Evolutionary conservation across 2,797 vertebrate species (phyloP), one percentile per base, ranked within the genome.

Genomic region (Macropus fuliginosus): DNA sequence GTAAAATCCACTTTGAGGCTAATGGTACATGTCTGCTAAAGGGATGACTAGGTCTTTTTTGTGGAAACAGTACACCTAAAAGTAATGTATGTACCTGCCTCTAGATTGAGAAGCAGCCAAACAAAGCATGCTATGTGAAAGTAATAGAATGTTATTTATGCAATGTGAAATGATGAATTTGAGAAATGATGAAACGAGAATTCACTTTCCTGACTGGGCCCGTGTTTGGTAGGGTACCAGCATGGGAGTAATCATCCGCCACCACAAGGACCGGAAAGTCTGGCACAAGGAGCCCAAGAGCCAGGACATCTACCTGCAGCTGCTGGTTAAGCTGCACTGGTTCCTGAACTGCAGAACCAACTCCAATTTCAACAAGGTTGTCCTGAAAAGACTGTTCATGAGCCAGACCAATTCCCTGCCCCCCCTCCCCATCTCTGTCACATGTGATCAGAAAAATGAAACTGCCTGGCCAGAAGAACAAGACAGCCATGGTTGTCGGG

Each of bases 251-350:
- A 99, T 99, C 98, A 99, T 99, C 98, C 99, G 99, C 93, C 99
- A 99, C 97, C 99, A 99, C 98, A 99, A 99, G 98, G 99, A 99
- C 99, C 99, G 99, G 56, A 99, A 99, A 98, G 99, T 99, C 97
- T 99, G 99, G 97, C 99, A 99, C 97, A 99, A 99, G 94, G 99
- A 99, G 98, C 99, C 99, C 21, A 99, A 99, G 98, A 99, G 99
- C 97, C 98, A 99, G 98, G 99, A 99, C 98, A 99, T 99, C 97
- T 99, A 99, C 93, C 98, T 99, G 97, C 98, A 99, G 97, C 99
- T 99, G 98, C 97, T 99, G 97, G 99, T 99, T 57, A 99, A 99
- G 99, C 98, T 99, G 18, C 99, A 99, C 98, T 99, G 99, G 95
- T 99, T 99, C 98, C 98, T 99, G 98, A 99, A 99, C 94, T 99